Evolutionary conservation across 2,113 vertebrate species (phyloP).

Genomic region (Calypte anna): DNA sequence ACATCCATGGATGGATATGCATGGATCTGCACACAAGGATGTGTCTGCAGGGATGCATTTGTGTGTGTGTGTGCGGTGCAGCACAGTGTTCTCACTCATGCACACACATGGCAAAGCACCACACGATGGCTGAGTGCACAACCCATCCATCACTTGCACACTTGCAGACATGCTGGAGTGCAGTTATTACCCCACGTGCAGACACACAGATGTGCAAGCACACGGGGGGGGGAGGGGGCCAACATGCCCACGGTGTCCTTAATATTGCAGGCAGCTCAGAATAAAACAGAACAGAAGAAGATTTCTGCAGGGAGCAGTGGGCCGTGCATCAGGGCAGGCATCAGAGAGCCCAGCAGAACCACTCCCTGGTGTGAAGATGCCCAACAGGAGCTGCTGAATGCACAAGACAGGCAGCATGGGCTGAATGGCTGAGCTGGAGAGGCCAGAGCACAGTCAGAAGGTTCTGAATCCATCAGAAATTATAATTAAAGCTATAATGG

Average conservation of each 20-base stretch:
- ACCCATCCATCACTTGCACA: too few species aligned
- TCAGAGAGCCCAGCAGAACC: conserved; percentile 72
- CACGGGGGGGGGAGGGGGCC: neutral
- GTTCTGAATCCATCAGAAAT: conserved; percentile 68
- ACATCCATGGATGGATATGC: too few species aligned
- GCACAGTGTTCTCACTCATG: too few species aligned
- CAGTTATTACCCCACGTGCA: too few species aligned
- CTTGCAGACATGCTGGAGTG: too few species aligned
- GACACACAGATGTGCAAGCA: too few species aligned
- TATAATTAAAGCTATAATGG: conserved; percentile 61
- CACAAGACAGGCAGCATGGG: conserved; percentile 66
- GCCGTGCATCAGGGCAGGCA: conserved; percentile 80
- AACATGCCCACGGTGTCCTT: conserved; percentile 78
- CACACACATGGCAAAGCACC: too few species aligned
- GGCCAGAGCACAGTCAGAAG: conserved; percentile 56
- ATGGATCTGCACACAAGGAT: too few species aligned
- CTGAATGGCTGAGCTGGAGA: conserved; percentile 66
- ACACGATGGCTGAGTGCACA: too few species aligned
- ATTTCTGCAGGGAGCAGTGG: conserved; percentile 61
- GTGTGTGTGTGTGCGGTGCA: too few species aligned
- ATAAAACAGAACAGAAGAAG: too few species aligned
- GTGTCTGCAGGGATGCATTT: too few species aligned
- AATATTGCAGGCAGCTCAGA: conserved; percentile 68
- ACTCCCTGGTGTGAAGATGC: conserved; percentile 75
- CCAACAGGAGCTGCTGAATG: conserved; percentile 76